Percentiles rank a stretch among this genome's conserved stretches.
These are phyloP conservation scores for Dicerorhinus sumatrensis DNA, from an alignment of 2,113 vertebrate genomes.

Conservation along the genomic window DNA sequence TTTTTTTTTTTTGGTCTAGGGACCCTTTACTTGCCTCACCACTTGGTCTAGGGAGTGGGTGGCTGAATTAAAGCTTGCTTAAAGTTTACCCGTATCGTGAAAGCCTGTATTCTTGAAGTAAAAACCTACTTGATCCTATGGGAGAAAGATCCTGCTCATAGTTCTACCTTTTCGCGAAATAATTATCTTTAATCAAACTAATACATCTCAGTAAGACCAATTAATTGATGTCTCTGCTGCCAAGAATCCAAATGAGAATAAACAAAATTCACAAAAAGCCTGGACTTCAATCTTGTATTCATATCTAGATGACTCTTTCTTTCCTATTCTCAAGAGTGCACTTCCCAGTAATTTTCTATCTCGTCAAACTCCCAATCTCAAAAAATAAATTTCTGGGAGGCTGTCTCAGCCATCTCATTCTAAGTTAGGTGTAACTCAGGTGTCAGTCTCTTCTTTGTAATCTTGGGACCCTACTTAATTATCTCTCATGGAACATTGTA, in stretches of 20 bases:
- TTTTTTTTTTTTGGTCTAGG: not conserved
- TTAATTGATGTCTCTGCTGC: not conserved
- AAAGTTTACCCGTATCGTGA: not conserved
- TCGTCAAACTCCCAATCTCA: not conserved
- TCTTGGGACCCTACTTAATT: not conserved
- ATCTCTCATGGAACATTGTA: not conserved
- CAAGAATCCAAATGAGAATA: not conserved
- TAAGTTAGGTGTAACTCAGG: not conserved
- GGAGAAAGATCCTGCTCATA: not conserved
- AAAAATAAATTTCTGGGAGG: not conserved
- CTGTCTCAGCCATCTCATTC: not conserved
- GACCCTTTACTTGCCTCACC: not conserved
- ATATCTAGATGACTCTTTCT: not conserved
- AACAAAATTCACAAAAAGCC: not conserved
- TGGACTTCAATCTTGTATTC: not conserved
- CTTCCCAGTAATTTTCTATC: not conserved
- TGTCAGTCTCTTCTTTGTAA: not conserved
- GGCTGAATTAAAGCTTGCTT: not conserved
- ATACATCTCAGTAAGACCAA: not conserved
- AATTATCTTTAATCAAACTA: not conserved
- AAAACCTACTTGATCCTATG: not conserved
- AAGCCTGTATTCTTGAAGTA: not conserved
- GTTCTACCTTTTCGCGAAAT: not conserved
- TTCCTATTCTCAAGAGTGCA: not conserved
- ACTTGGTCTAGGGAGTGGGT: not conserved